Conservation (phyloP, 1,140 invertebrate species). For the Thrips palmi region DNA sequence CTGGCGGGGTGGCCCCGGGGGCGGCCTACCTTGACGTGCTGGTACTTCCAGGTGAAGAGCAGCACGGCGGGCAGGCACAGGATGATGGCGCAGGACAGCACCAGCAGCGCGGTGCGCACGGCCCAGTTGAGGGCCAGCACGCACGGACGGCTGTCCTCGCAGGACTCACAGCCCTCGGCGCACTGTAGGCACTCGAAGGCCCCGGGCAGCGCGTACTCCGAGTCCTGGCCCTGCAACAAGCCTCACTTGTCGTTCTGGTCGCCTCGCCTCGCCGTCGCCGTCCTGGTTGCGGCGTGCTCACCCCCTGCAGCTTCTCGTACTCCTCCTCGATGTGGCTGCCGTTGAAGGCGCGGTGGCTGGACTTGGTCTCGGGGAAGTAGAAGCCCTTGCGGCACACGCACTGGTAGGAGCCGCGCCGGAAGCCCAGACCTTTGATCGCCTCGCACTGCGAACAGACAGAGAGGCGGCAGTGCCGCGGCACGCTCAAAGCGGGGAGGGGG, state of each 20-base stretch:
- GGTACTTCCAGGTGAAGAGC: slow-evolving; percentile 83
- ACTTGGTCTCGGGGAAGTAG: slow-evolving; percentile 69
- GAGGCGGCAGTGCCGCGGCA: background rate
- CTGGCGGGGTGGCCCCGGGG: no score
- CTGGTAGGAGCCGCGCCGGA: slow-evolving; percentile 81
- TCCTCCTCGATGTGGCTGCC: slow-evolving; percentile 84
- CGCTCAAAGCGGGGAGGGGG: no score
- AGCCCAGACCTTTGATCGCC: slow-evolving; percentile 69
- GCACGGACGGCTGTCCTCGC: slow-evolving; percentile 70
- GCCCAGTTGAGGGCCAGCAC: slow-evolving; percentile 83
- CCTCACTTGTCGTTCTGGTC: no score
- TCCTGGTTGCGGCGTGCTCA: no score
- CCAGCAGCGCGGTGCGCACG: slow-evolving; percentile 65
- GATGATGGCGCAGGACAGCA: slow-evolving; percentile 71
- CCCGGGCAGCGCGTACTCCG: slow-evolving; percentile 45
- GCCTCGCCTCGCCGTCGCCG: no score
- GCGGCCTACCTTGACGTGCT: slow-evolving; percentile 67
- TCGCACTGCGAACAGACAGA: slow-evolving; percentile 50
- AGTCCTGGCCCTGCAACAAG: slow-evolving; percentile 55
- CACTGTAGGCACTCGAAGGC: slow-evolving; percentile 76
- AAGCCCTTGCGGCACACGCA: slow-evolving; percentile 77
- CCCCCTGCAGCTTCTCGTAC: slow-evolving; percentile 76
- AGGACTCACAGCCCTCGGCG: slow-evolving; percentile 77
- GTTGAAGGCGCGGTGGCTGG: slow-evolving; percentile 66
- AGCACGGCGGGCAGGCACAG: slow-evolving; percentile 69